Percentiles rank a stretch among this genome's conserved stretches.
Conservation (phyloP, 2,797 vertebrate genomes). For the Lindbergichthys nudifrons region DNA sequence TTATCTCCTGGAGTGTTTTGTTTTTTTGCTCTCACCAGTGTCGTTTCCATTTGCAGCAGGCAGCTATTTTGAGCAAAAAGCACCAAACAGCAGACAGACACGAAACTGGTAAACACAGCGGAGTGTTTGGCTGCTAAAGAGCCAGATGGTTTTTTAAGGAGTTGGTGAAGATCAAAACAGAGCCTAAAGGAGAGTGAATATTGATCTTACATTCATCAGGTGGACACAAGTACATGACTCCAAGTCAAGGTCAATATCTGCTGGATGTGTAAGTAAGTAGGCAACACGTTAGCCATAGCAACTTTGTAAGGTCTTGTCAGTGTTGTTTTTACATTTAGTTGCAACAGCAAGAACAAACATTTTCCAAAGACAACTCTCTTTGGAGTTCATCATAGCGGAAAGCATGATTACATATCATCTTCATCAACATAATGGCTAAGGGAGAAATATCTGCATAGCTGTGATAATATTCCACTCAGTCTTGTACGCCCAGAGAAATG, state of each 20-base stretch:
- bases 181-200: background rate
- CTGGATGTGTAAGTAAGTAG: background rate
- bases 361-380: background rate
- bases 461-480: background rate
- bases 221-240: background rate
- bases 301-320: background rate
- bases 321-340: background rate
- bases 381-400: too few species aligned
- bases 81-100: background rate
- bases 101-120: background rate
- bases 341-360: background rate
- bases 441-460: background rate
- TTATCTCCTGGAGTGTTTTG: background rate
- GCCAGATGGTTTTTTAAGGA: background rate
- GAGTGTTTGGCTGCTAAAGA: background rate
- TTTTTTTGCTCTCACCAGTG: constrained; percentile 13
- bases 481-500: background rate
- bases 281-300: background rate
- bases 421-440: constrained; percentile 7
- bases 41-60: background rate
- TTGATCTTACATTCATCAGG: background rate
- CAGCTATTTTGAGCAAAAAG: background rate
- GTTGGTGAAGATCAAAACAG: background rate
- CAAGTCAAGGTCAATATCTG: background rate
- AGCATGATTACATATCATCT: background rate